Base-by-base conservation (phyloP, 2,797 vertebrate species). In the Alexandromys oeconomus region DNA sequence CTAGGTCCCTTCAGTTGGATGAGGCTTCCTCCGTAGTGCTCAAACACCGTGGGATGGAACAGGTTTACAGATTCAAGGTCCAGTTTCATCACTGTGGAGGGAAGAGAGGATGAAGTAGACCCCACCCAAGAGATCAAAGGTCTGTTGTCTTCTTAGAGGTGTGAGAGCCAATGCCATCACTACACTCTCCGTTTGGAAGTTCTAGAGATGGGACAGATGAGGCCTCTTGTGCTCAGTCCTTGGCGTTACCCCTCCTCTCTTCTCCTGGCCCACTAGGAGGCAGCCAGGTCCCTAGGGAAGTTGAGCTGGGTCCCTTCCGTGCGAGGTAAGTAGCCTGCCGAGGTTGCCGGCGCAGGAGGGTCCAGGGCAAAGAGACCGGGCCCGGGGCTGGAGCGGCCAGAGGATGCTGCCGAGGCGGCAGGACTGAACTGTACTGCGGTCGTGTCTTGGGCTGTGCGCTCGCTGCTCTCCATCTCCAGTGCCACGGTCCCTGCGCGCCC, bases 381-480 rank as follows among this genome's bases (percentile, higher is more conserved):
- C 37, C 73, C 76, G 0, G 99, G 99, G 4, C 98, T 98, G 95
- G 99, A 99, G 95, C 97, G 99, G 76, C 98, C 98, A 0, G 99
- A 99, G 93, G 99, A 99, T 89, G 98, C 94, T 9, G 98, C 99
- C 29, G 99, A 99, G 95, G 99, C 99, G 29, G 99, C 99, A 57
- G 99, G 99, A 98, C 99, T 99, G 81, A 99, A 98, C 98, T 99
- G 99, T 76, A 99, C 98, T 0, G 99, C 99, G 0, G 99, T 99
- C 46, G 99, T 99, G 97, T 99, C 99, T 98, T 99, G 99, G 76
- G 99, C 98, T 0, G 99, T 99, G 98, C 99, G 99, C 96, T 99
- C 99, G 0, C 99, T 99, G 40, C 99, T 99, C 98, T 99, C 99
- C 95, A 99, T 99, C 95, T 99, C 99, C 40, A 99, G 99, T 10